These are phyloP conservation scores for Enteromius mattozi DNA, from an alignment of 2,797 vertebrate species.

Conservation along the genomic window DNA sequence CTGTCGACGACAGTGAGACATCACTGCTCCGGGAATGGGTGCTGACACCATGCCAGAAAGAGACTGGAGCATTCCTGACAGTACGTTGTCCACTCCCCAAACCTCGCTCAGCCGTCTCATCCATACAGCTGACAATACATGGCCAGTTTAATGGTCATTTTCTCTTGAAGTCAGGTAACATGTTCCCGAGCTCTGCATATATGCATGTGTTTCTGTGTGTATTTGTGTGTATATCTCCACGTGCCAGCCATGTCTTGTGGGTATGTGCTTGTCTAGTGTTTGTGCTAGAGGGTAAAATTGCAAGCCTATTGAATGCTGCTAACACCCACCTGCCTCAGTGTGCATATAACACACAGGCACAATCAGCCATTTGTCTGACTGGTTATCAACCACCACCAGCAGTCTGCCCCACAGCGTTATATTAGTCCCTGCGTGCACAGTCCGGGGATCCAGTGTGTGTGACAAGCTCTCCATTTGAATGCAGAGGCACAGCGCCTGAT, in stretches of 20 bases:
- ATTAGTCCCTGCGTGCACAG: conserved; percentile 37
- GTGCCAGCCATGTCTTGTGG: conserved; percentile 34
- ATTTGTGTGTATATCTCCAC: conserved; percentile 41
- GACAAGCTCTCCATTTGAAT: conserved; percentile 46
- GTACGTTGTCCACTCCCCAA: conserved; percentile 57
- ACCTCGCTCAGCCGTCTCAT: conserved; percentile 48
- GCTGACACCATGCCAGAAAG: conserved; percentile 53
- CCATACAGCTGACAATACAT: conserved; percentile 55
- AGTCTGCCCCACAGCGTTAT: conserved; percentile 48
- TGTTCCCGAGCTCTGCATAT: conserved; percentile 2
- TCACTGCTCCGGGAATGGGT: conserved; percentile 52
- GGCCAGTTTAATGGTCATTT: conserved; percentile 61
- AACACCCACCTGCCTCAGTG: conserved; percentile 46
- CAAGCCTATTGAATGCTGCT: conserved; percentile 49
- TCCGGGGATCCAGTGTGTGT: conserved; percentile 20
- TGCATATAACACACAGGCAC: conserved; percentile 51
- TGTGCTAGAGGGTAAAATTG: conserved; percentile 53
- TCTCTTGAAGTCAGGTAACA: conserved; percentile 59
- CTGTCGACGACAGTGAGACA: conserved; percentile 61
- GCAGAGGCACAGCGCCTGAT: conserved; percentile 24
- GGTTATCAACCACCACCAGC: conserved; percentile 61
- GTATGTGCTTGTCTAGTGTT: conserved; percentile 26
- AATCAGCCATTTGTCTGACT: conserved; percentile 55
- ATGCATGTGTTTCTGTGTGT: conserved; percentile 24
- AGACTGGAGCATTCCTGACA: conserved; percentile 56